Evolutionary conservation across 2,113 vertebrate species (phyloP).

Genomic region (Brachyistius frenatus): DNA sequence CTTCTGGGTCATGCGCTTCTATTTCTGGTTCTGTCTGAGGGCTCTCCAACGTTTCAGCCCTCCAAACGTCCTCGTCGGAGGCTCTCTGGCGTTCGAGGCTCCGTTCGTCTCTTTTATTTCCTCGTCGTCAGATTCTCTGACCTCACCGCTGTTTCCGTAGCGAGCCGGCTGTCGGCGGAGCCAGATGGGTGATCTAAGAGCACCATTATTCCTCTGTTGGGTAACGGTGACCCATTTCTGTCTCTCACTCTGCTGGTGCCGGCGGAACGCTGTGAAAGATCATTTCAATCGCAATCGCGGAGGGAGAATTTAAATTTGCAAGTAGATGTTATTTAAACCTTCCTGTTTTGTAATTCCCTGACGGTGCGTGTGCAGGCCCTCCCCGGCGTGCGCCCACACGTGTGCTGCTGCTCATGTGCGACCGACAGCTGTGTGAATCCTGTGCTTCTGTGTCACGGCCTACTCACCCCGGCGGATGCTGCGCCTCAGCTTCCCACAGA

Average conservation of each 20-base stretch:
- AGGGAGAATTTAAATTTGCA: background rate
- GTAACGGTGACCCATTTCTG: constrained; percentile 58
- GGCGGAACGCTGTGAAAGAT: background rate
- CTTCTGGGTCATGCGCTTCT: constrained; percentile 1
- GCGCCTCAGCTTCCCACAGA: constrained; percentile 91
- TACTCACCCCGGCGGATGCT: constrained; percentile 90
- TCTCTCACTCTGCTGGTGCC: constrained; percentile 20
- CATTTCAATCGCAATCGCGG: background rate
- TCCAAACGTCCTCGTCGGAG: background rate
- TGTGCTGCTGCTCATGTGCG: constrained; percentile 6
- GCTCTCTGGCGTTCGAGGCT: background rate
- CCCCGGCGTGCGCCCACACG: constrained; percentile 8
- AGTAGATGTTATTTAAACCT: background rate
- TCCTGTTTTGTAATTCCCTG: background rate
- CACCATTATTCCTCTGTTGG: constrained; percentile 35
- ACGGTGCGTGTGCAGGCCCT: background rate
- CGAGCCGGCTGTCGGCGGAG: constrained; percentile 25
- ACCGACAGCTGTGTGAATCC: constrained; percentile 25
- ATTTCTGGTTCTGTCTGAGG: background rate
- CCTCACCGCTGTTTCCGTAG: constrained; percentile 20
- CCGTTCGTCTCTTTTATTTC: constrained; percentile 19
- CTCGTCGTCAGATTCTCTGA: constrained; percentile 35
- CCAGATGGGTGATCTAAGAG: constrained; percentile 52
- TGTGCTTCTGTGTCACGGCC: constrained; percentile 3
- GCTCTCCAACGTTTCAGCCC: background rate